Evolutionary conservation across 2,888 invertebrate genomes (phyloP).

Genomic region (Trachelus tabidus): DNA sequence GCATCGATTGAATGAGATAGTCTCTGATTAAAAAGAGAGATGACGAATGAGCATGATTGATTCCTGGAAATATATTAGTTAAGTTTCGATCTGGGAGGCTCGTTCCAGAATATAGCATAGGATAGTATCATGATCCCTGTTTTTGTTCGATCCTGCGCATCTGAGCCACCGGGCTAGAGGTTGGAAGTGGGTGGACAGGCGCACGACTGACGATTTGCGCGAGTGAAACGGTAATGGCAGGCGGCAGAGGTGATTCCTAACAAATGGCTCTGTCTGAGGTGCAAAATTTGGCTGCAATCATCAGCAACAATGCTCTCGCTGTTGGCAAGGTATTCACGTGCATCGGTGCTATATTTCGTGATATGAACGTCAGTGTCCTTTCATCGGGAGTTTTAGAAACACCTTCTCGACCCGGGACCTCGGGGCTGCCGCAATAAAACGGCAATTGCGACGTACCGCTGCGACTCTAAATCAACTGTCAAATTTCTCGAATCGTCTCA

Average conservation of each 20-base stretch:
- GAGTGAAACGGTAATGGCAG: slow-evolving; percentile 50
- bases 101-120: not conserved
- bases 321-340: slow-evolving; percentile 49
- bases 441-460: slow-evolving; percentile 8
- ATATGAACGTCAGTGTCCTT: not conserved
- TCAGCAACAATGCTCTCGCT: slow-evolving; percentile 56
- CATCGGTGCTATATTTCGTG: not conserved
- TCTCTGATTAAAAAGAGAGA: not conserved
- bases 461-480: slow-evolving; percentile 17
- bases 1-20: not conserved
- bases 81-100: not conserved
- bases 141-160: not conserved
- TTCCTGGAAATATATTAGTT: not conserved
- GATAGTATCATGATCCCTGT: not conserved
- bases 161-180: not conserved
- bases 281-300: slow-evolving; percentile 55
- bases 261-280: slow-evolving; percentile 60
- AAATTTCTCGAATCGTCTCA: not conserved
- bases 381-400: not conserved
- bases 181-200: slow-evolving; percentile 1
- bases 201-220: slow-evolving; percentile 1
- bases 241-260: slow-evolving; percentile 42
- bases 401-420: not conserved
- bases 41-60: not conserved
- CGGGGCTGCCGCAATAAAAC: slow-evolving; percentile 1